Evolutionary conservation across 1,140 invertebrate species (phyloP), one percentile per base, ranked within the genome.

Genomic region (Eciton burchellii): DNA sequence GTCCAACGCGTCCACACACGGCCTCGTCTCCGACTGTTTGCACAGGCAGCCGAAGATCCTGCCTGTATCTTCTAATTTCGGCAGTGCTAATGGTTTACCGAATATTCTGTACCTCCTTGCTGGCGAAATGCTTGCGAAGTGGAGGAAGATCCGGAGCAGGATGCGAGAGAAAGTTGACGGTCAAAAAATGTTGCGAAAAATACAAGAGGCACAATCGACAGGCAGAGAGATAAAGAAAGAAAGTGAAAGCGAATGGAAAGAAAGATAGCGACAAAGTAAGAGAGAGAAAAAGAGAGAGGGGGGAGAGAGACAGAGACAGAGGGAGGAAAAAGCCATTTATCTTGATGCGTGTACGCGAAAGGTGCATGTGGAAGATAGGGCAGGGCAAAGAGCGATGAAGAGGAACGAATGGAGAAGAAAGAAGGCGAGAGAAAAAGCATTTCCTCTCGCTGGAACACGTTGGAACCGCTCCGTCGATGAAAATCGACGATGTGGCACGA

Each of bases 71-170:
- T 56, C 68, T 87, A 81, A 59, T 88, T 87, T 87, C 85, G 77
- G 82, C 83, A 87, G 83, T 82, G 86, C 72, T 87, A 71, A 84
- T 87, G 71, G 83, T 66, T 65, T 66, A 84, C 85, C 86, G 83
- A 68, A 63, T 29, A 59, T 71, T n/a, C 59, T 74, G 35, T 35
- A 41, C 73, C 62, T n/a, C 47, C 14, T 49, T 70, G 35, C 21
- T 29, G 41, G 52, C 63, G 12, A 21, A 79, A 35, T 79, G 49
- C 63, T 79, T 79, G 56, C 43, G 60, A 77, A 77, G 57, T 70
- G 49, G 63, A 70, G 74, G 29, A 70, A 79, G 74, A 9, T 79
- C 54, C 73, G 43, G 73, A 60, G 29, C n/a, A 49, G 43, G 66
- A 43, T 54, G 60, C 41, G 24, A 66, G 35, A 52, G 26, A 56